These are phyloP conservation scores for Ectropis crepuscularia DNA, from an alignment of 2,888 invertebrate genomes.

Conservation along the genomic window DNA sequence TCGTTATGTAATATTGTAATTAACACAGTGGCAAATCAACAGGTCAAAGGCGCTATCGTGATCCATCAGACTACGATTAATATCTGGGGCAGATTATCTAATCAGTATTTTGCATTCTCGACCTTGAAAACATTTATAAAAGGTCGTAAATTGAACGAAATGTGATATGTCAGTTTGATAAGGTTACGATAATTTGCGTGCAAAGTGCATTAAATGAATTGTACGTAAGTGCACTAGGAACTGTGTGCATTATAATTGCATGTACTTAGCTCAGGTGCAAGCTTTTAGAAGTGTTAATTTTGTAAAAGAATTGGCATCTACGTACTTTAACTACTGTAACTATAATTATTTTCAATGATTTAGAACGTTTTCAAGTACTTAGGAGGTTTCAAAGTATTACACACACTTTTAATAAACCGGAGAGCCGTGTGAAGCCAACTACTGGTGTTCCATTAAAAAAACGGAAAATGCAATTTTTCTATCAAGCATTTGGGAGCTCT, in stretches of 20 bases:
- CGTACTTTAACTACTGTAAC: no score
- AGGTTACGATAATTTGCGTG: neutral
- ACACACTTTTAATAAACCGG: no score
- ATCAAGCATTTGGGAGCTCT: no score
- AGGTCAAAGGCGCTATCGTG: conserved; percentile 27
- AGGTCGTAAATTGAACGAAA: conserved; percentile 7
- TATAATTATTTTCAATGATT: no score
- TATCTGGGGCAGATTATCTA: conserved; percentile 11
- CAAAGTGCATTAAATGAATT: conserved; percentile 7
- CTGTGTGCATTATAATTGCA: neutral
- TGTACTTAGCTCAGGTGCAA: no score
- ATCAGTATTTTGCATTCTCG: conserved; percentile 2
- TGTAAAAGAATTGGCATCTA: neutral
- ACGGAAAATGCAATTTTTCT: no score
- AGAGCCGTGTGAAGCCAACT: no score
- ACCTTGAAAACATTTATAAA: conserved; percentile 18
- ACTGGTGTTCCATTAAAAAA: no score
- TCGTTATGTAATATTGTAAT: conserved; percentile 20
- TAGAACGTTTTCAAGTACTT: no score
- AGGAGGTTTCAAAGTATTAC: no score
- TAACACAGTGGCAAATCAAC: conserved; percentile 21
- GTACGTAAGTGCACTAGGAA: neutral
- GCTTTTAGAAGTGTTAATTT: neutral
- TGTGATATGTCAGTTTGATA: conserved; percentile 7
- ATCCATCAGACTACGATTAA: neutral